A percentile compares a stretch with the other conserved stretches of the same genome.
phyloP scores from a whole-genome alignment of 2,797 vertebrate species.

The Loris lydekkerianus region DNA sequence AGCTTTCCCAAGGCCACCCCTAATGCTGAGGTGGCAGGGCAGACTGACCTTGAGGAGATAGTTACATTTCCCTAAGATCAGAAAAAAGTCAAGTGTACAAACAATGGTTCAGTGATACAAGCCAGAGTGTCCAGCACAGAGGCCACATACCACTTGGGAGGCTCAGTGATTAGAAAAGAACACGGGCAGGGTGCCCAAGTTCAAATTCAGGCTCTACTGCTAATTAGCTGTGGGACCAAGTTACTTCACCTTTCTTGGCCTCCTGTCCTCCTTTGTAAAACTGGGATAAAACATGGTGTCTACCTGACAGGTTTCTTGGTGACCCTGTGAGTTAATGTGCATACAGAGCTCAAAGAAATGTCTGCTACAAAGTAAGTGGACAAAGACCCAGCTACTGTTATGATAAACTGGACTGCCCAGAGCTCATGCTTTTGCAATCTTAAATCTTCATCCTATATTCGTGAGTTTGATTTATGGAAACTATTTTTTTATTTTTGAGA shows the following conservation, averaged over 20 bases:
- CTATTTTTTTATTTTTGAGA: not conserved
- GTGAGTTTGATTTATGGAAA: not conserved
- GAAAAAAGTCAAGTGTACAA: not conserved
- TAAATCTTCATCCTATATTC: not conserved
- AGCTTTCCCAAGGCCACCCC: not conserved
- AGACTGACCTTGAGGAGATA: not conserved
- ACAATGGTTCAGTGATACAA: not conserved
- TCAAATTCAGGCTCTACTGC: not conserved
- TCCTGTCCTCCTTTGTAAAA: conserved; percentile 23
- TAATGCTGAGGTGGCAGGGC: not conserved
- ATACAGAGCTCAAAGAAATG: not conserved
- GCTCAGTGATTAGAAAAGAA: not conserved
- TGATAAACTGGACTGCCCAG: not conserved
- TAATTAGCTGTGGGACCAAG: not conserved
- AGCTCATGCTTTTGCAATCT: not conserved
- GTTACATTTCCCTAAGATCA: not conserved
- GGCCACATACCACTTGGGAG: not conserved
- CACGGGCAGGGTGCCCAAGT: not conserved
- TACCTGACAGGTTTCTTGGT: not conserved
- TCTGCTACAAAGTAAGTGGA: not conserved
- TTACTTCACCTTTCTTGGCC: not conserved
- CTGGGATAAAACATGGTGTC: not conserved
- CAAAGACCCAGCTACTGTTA: not conserved
- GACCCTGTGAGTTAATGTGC: not conserved
- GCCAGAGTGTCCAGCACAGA: not conserved